phyloP scores from a whole-genome alignment of 2,797 vertebrate species.

The Graptemys geographica region DNA sequence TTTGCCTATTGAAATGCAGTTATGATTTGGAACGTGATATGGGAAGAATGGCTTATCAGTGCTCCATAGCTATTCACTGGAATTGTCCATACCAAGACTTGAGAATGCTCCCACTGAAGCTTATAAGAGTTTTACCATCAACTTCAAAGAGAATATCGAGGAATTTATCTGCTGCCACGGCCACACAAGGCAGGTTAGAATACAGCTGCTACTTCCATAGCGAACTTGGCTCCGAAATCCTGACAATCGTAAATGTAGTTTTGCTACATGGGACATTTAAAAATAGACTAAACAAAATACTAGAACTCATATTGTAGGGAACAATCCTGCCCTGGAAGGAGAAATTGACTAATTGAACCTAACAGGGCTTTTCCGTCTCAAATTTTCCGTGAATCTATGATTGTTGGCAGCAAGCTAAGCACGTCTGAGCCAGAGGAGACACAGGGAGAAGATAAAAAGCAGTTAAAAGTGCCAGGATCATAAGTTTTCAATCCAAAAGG shows the following conservation, averaged over 20 bases:
- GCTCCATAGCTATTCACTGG: slow-evolving; percentile 67
- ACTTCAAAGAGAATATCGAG: slow-evolving; percentile 72
- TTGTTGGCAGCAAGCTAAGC: slow-evolving; percentile 67
- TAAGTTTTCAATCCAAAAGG: slow-evolving; percentile 68
- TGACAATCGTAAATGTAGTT: slow-evolving; percentile 65
- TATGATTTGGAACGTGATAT: slow-evolving; percentile 45
- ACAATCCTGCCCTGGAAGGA: slow-evolving; percentile 49
- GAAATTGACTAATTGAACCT: slow-evolving; percentile 70
- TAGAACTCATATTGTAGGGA: slow-evolving; percentile 65
- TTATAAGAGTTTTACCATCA: slow-evolving; percentile 71
- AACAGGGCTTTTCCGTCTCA: slow-evolving; percentile 66
- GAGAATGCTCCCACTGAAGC: slow-evolving; percentile 72
- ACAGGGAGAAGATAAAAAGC: slow-evolving; percentile 64
- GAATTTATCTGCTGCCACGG: slow-evolving; percentile 67
- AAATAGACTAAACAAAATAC: slow-evolving; percentile 71
- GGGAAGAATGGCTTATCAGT: slow-evolving; percentile 66
- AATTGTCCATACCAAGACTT: slow-evolving; percentile 61
- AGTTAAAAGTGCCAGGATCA: slow-evolving; percentile 63
- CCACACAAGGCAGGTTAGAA: slow-evolving; percentile 74
- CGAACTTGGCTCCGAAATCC: slow-evolving; percentile 69
- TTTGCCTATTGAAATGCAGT: slow-evolving; percentile 77
- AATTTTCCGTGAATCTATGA: background rate
- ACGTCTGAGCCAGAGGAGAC: slow-evolving; percentile 58
- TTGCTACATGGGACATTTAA: slow-evolving; percentile 63
- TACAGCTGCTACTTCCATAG: slow-evolving; percentile 71